phyloP scores from a whole-genome alignment of 2,113 vertebrate genomes.

The Oriolus oriolus region DNA sequence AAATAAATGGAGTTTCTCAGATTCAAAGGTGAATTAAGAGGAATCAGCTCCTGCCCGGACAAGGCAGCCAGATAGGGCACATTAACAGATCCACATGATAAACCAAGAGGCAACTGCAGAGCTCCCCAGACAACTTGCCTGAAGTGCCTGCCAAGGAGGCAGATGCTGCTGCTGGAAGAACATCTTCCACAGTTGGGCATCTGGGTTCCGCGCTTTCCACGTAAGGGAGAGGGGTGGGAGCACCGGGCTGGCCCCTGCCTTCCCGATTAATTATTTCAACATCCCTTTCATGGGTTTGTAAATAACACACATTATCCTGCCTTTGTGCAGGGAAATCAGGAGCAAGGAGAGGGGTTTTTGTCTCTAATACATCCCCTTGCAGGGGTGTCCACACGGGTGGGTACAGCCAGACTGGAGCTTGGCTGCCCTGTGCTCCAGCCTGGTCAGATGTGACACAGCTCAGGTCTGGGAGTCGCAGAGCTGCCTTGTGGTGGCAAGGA shows the following conservation, averaged over 20 bases:
- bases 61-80: conserved; percentile 71
- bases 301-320: neutral
- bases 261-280: conserved; percentile 38
- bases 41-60: conserved; percentile 63
- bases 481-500: conserved; percentile 52
- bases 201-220: conserved; percentile 73
- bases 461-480: conserved; percentile 45
- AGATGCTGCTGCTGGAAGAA: conserved; percentile 81
- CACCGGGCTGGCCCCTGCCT: conserved; percentile 15
- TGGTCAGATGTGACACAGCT: conserved; percentile 46
- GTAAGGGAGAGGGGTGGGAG: conserved; percentile 62
- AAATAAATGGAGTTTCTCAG: conserved; percentile 38
- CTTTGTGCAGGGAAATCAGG: neutral
- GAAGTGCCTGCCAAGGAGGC: conserved; percentile 77
- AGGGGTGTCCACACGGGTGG: neutral
- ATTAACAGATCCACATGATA: conserved; percentile 71
- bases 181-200: conserved; percentile 74
- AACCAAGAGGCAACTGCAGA: conserved; percentile 72
- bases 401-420: neutral
- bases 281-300: neutral
- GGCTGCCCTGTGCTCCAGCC: conserved; percentile 37
- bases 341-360: neutral
- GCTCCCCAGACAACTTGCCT: conserved; percentile 71
- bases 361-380: neutral
- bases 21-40: conserved; percentile 72